These are phyloP conservation scores for Morone chrysops DNA, from an alignment of 2,113 vertebrate genomes.

Conservation along the genomic window DNA sequence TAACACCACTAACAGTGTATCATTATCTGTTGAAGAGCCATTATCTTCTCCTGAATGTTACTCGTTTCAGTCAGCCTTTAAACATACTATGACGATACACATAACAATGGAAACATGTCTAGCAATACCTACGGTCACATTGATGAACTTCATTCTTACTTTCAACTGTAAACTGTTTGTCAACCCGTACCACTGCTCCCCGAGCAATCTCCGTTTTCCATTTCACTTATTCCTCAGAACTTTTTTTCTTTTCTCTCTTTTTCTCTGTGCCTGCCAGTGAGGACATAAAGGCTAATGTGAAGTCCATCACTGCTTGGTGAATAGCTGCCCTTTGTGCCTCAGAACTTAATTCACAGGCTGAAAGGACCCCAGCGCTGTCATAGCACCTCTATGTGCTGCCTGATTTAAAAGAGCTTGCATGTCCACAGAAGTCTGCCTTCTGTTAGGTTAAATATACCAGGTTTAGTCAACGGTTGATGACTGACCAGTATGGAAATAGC, in stretches of 20 bases:
- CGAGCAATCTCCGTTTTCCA: slow-evolving; percentile 49
- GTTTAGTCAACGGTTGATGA: slow-evolving; percentile 25
- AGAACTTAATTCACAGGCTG: slow-evolving; percentile 80
- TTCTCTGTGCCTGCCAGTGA: slow-evolving; percentile 60
- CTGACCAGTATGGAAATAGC: background rate
- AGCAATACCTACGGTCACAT: background rate
- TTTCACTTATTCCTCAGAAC: slow-evolving; percentile 49
- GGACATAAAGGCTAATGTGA: slow-evolving; percentile 78
- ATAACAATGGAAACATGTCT: background rate
- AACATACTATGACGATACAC: background rate
- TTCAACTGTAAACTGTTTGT: slow-evolving; percentile 22
- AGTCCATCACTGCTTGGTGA: slow-evolving; percentile 81
- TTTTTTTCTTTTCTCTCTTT: slow-evolving; percentile 17
- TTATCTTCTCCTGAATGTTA: background rate
- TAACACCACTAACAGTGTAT: background rate
- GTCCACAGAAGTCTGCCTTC: slow-evolving; percentile 41
- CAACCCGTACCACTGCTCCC: slow-evolving; percentile 11
- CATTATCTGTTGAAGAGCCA: background rate
- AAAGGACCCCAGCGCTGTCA: slow-evolving; percentile 76
- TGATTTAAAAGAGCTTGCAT: slow-evolving; percentile 72
- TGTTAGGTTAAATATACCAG: slow-evolving; percentile 29
- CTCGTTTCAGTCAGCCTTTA: background rate
- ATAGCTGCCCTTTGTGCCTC: slow-evolving; percentile 79
- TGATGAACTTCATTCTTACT: slow-evolving; percentile 2
- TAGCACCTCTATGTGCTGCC: slow-evolving; percentile 74